Evolutionary conservation across 2,113 vertebrate genomes (phyloP).

Genomic region (Beaufortia kweichowensis): DNA sequence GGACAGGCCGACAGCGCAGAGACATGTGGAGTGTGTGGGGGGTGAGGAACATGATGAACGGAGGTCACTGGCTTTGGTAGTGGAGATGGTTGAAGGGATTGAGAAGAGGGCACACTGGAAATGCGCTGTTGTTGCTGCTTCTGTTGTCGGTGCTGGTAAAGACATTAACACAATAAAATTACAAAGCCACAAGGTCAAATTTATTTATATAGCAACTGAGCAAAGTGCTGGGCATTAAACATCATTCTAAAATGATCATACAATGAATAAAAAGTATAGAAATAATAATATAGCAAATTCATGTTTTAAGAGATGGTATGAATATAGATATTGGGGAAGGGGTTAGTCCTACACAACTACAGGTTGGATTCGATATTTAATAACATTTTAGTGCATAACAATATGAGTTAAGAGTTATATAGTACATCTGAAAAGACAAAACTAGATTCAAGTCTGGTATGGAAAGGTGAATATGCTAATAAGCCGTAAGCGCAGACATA

Average conservation of each 20-base stretch:
- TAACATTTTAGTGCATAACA: background rate
- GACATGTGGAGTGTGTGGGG: conserved; percentile 69
- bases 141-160: conserved; percentile 23
- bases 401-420: background rate
- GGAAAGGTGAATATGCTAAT: conserved; percentile 26
- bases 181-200: no score
- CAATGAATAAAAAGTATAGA: no score
- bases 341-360: background rate
- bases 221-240: no score
- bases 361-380: background rate
- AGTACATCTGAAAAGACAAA: background rate
- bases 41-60: conserved; percentile 76
- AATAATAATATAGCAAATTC: no score
- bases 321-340: no score
- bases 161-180: background rate
- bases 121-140: conserved; percentile 59
- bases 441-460: background rate
- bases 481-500: background rate
- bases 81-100: conserved; percentile 80
- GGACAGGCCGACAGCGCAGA: conserved; percentile 83
- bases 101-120: conserved; percentile 74
- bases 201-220: no score
- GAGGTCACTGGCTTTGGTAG: conserved; percentile 83
- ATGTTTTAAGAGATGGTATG: no score
- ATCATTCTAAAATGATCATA: no score